Evolutionary conservation across 2,888 invertebrate species (phyloP).

Genomic region (Xanthorhoe spadicearia): DNA sequence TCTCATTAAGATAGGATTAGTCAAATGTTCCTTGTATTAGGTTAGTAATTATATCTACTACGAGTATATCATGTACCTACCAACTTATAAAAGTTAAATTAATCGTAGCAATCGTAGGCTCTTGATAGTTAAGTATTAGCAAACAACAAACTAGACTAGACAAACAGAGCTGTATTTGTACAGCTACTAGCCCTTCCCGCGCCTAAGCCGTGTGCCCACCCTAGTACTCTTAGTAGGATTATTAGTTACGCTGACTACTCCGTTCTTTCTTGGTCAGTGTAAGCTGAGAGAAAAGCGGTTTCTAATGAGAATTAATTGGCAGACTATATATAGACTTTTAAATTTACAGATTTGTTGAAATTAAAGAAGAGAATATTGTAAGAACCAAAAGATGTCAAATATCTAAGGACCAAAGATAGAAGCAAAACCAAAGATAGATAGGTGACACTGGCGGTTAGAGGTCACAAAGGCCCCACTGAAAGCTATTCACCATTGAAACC

Average conservation of each 20-base stretch:
- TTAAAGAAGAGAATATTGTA: too few species aligned
- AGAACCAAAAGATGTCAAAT: too few species aligned
- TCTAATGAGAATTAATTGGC: background rate
- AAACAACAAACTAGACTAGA: constrained; percentile 8
- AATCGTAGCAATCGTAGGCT: background rate
- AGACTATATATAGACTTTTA: too few species aligned
- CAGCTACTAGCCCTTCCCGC: constrained; percentile 8
- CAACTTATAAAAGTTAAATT: background rate
- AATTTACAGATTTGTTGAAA: too few species aligned
- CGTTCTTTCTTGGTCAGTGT: constrained; percentile 1
- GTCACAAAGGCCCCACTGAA: constrained; percentile 6
- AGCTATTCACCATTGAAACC: constrained; percentile 11
- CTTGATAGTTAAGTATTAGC: constrained; percentile 3
- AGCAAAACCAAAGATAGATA: too few species aligned
- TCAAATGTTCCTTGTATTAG: too few species aligned
- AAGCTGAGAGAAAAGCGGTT: background rate
- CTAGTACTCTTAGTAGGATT: constrained; percentile 1
- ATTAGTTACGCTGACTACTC: background rate
- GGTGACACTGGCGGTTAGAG: too few species aligned
- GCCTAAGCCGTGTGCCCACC: constrained; percentile 14
- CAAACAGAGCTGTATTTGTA: constrained; percentile 11
- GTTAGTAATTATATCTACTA: too few species aligned
- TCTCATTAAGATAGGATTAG: too few species aligned
- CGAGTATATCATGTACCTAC: too few species aligned
- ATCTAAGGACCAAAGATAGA: too few species aligned